Conservation (phyloP, 2,888 invertebrate species). For the Gonocerus acuteangulatus region DNA sequence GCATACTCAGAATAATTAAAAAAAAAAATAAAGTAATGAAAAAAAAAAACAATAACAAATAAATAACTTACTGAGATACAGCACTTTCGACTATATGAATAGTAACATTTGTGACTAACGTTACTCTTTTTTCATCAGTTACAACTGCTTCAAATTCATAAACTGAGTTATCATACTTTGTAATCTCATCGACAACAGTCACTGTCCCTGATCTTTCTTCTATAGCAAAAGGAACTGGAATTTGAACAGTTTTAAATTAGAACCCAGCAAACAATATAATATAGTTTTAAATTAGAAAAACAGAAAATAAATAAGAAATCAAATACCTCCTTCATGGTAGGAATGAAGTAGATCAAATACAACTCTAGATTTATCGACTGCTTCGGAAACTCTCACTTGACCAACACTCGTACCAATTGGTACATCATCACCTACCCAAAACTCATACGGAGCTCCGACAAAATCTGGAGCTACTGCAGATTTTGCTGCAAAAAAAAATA, state of each 20-base stretch:
- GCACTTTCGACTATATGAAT: slow-evolving; percentile 71
- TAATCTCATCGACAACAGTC: slow-evolving; percentile 68
- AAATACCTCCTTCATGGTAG: slow-evolving; percentile 69
- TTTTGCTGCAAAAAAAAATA: slow-evolving; percentile 44
- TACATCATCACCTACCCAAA: slow-evolving; percentile 83
- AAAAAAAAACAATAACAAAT: too few species aligned
- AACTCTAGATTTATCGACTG: slow-evolving; percentile 56
- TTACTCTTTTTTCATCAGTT: slow-evolving; percentile 55
- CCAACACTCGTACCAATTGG: slow-evolving; percentile 78
- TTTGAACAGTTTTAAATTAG: neutral
- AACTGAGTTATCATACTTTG: slow-evolving; percentile 57
- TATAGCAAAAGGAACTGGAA: slow-evolving; percentile 79
- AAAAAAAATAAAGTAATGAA: too few species aligned
- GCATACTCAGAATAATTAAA: too few species aligned
- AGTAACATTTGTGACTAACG: slow-evolving; percentile 72
- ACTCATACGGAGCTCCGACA: slow-evolving; percentile 77
- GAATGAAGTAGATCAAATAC: slow-evolving; percentile 75
- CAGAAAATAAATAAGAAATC: slow-evolving; percentile 4
- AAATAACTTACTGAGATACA: slow-evolving; percentile 45
- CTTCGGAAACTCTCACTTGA: slow-evolving; percentile 69
- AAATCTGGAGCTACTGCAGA: slow-evolving; percentile 60
- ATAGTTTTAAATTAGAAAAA: slow-evolving; percentile 38
- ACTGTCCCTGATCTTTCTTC: slow-evolving; percentile 82
- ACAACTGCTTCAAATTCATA: slow-evolving; percentile 81
- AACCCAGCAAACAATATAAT: neutral